These are phyloP conservation scores for Dissostichus mawsoni DNA, from an alignment of 2,113 vertebrate species.

Conservation along the genomic window DNA sequence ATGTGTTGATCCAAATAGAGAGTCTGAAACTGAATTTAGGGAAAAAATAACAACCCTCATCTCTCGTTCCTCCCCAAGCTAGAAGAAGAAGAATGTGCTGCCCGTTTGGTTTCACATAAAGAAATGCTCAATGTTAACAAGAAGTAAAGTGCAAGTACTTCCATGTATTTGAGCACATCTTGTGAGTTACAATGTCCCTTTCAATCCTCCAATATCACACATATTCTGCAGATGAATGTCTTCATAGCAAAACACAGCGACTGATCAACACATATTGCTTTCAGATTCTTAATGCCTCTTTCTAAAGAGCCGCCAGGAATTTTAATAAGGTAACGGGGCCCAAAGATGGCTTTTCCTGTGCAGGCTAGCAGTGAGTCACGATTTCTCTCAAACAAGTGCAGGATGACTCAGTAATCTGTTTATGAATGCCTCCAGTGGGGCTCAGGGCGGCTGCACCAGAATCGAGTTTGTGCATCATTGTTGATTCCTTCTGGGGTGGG, in stretches of 20 bases:
- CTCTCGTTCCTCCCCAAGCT: no score
- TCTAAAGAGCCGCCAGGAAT: constrained; percentile 3
- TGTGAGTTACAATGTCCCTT: background rate
- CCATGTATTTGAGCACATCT: no score
- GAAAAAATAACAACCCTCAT: no score
- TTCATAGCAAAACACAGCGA: background rate
- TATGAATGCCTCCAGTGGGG: constrained; percentile 24
- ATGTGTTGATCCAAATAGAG: constrained; percentile 46
- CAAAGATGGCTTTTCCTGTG: constrained; percentile 14
- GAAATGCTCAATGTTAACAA: background rate
- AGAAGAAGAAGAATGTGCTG: background rate
- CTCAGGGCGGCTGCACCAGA: constrained; percentile 23
- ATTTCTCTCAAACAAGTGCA: constrained; percentile 29
- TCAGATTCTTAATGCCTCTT: background rate
- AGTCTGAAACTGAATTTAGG: constrained; percentile 13
- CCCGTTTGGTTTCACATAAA: background rate
- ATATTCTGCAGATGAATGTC: background rate
- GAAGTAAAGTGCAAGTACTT: background rate
- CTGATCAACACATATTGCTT: constrained; percentile 6
- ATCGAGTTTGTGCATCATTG: constrained; percentile 26
- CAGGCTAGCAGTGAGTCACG: constrained; percentile 20
- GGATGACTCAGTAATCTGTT: constrained; percentile 67
- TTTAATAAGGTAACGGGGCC: background rate
- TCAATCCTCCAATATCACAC: background rate
- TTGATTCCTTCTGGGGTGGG: background rate